Evolutionary conservation across 2,113 vertebrate species (phyloP), one percentile per base, ranked within the genome.

Genomic region (Cyprinodon brontotheroides): DNA sequence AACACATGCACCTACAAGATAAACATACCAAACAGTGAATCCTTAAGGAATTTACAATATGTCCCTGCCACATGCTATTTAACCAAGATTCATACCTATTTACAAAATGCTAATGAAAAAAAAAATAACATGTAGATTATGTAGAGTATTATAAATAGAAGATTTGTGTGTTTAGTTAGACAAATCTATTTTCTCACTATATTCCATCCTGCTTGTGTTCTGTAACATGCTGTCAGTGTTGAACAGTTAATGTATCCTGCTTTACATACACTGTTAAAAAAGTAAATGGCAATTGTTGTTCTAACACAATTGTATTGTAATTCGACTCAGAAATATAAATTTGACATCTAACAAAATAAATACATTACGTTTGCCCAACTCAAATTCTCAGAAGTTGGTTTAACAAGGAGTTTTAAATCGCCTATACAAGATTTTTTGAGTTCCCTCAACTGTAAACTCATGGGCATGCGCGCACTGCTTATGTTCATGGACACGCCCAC

Each of bases 11-110:
- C 77, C 50, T 63, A 74, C 70, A 61, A 80, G 78, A 86, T 63
- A 79, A 79, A 86, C 70, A 84, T 59, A 3, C 74, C 75, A 69
- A 79, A 83, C 40, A 74, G 45, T 75, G 79, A 72, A 60, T 71
- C 81, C 74, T 79, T 36, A 81, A 85, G 15, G 73, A 68, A 66
- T 11, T 68, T 37, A 9, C 60, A 38, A 48, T 60, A 20, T 59
- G 53, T 76, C 50, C 53, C 62, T 71, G 66, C 70, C 63, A 45
- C 83, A 84, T 70, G 64, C 71, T 70, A 29, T 65, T 78, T 82
- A 79, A 71, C 62, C 73, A 70, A 79, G 43, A 69, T 61, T 74
- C 71, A 74, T 72, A 61, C 50, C 62, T 74, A 71, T 81, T 45
- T 36, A 62, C 61, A 62, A 61, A 39, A 38, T 78, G 67, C 83